These are phyloP conservation scores for Zeus faber DNA, from an alignment of 2,113 vertebrate species.

Conservation along the genomic window DNA sequence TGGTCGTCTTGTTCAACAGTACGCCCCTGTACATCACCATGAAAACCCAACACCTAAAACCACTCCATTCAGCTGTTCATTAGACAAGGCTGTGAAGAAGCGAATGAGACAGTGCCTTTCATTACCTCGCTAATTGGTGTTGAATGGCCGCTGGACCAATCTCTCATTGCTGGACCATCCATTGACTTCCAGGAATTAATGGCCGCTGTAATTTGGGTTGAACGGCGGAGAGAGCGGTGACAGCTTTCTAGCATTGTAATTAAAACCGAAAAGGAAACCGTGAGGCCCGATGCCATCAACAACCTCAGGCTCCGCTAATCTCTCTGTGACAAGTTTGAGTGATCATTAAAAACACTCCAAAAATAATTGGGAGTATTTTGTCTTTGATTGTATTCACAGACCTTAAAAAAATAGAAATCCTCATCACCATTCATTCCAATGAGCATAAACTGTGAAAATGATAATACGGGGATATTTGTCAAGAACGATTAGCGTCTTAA, in stretches of 20 bases:
- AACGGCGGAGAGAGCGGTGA: constrained; percentile 41
- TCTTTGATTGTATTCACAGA: too few relatives aligned
- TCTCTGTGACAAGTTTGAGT: too few relatives aligned
- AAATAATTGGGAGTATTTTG: too few relatives aligned
- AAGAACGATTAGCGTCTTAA: constrained; percentile 6
- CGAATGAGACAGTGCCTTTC: constrained; percentile 49
- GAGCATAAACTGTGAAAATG: constrained; percentile 24
- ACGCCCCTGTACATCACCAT: constrained; percentile 5
- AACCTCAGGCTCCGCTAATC: constrained; percentile 15
- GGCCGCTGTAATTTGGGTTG: constrained; percentile 52
- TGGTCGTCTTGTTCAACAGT: too few relatives aligned
- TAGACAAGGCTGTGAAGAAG: constrained; percentile 25
- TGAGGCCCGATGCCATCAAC: not conserved
- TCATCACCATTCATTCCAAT: too few relatives aligned
- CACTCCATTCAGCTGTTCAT: constrained; percentile 31
- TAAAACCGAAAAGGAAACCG: constrained; percentile 39
- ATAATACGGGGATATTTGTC: constrained; percentile 21
- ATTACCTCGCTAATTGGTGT: constrained; percentile 61
- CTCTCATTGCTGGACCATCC: constrained; percentile 24
- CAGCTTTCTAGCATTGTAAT: constrained; percentile 50
- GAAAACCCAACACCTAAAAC: constrained; percentile 28
- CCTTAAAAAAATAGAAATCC: too few relatives aligned
- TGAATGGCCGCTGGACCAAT: constrained; percentile 40
- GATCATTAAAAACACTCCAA: too few relatives aligned
- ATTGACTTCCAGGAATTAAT: constrained; percentile 54